Evolutionary conservation across 2,797 vertebrate species (phyloP).

Genomic region (Sylvia borin): DNA sequence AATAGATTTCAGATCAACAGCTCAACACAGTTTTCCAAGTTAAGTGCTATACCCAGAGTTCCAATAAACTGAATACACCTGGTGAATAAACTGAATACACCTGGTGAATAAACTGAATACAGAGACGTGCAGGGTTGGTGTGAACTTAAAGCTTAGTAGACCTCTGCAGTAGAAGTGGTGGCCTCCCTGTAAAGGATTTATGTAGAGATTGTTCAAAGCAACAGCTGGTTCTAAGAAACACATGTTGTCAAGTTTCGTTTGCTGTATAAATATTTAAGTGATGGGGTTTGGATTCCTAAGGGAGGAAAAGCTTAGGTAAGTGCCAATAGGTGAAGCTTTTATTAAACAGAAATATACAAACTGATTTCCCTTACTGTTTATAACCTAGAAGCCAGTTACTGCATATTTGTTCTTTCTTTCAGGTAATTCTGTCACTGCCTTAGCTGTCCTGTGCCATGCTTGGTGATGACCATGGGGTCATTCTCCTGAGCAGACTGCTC

Average conservation of each 20-base stretch:
- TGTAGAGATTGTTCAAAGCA: not conserved
- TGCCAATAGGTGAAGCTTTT: not conserved
- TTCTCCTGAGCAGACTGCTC: not conserved
- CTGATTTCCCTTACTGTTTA: not conserved
- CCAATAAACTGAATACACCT: accelerated
- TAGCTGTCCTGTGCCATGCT: not conserved
- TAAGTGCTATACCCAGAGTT: not conserved
- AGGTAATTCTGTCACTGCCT: not conserved
- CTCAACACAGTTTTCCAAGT: not conserved
- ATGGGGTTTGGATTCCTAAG: not conserved
- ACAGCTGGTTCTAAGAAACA: not conserved
- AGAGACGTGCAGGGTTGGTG: not conserved
- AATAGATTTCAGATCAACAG: not conserved
- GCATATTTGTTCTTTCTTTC: not conserved
- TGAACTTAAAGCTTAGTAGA: not conserved
- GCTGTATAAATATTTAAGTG: not conserved
- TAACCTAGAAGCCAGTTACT: not conserved
- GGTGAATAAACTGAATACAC: accelerated
- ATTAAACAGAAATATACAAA: not conserved
- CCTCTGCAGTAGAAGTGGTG: not conserved
- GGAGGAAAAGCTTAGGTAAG: not conserved
- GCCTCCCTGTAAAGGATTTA: not conserved
- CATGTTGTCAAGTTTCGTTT: not conserved
- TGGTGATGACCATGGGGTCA: not conserved
- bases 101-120: not conserved